Conservation (phyloP, 2,797 vertebrate species). For the Pteropus rufus region DNA sequence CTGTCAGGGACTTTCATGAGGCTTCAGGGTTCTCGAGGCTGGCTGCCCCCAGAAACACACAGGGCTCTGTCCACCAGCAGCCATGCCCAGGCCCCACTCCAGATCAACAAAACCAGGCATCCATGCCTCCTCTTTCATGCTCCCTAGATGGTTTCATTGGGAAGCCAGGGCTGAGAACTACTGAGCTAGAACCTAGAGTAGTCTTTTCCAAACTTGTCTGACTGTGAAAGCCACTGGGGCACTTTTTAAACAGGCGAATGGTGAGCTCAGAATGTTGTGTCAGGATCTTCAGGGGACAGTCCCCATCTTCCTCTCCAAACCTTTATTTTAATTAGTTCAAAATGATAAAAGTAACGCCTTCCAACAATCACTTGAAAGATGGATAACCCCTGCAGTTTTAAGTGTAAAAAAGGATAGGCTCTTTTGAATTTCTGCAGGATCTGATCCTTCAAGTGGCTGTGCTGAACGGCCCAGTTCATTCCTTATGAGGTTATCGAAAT, state of each 20-base stretch:
- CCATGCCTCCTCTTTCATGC: neutral
- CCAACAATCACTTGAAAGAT: neutral
- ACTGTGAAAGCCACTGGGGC: neutral
- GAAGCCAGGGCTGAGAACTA: neutral
- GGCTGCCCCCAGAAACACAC: neutral
- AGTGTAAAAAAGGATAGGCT: neutral
- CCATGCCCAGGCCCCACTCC: neutral
- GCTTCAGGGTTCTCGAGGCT: neutral
- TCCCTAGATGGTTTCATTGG: neutral
- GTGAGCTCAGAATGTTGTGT: neutral
- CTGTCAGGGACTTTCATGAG: neutral
- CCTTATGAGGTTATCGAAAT: neutral
- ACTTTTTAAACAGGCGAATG: neutral
- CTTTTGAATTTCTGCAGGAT: neutral
- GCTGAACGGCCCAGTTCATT: neutral
- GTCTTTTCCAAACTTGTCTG: neutral
- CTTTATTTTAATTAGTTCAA: neutral
- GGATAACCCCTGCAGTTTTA: neutral
- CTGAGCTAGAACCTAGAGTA: neutral
- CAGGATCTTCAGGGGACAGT: neutral
- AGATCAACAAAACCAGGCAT: neutral
- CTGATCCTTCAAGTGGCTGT: neutral
- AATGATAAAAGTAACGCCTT: neutral
- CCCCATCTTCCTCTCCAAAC: neutral
- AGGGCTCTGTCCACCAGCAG: too few relatives aligned